Evolutionary conservation across 2,113 vertebrate genomes (phyloP).

Genomic region (Lamprotornis superbus): DNA sequence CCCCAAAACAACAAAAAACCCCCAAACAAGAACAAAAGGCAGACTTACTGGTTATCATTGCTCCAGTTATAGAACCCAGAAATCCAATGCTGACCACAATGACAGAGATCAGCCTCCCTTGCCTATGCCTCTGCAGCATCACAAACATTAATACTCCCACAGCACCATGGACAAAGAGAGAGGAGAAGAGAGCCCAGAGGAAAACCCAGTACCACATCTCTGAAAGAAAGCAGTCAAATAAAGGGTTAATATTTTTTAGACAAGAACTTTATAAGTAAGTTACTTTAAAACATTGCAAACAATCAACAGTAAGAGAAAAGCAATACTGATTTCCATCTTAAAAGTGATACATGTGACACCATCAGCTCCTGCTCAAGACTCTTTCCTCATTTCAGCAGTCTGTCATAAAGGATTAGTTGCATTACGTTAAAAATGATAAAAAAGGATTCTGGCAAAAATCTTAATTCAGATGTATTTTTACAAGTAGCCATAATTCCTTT

Average conservation of each 20-base stretch:
- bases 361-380: background rate
- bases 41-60: slow-evolving; percentile 96
- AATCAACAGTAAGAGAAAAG: background rate
- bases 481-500: background rate
- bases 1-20: background rate
- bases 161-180: slow-evolving; percentile 92
- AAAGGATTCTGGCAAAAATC: background rate
- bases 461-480: background rate
- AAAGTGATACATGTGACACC: background rate
- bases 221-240: slow-evolving; percentile 70
- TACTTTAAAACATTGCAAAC: background rate
- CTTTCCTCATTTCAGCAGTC: background rate
- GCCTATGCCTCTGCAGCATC: slow-evolving; percentile 93
- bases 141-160: slow-evolving; percentile 93
- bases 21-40: background rate
- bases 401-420: background rate
- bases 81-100: slow-evolving; percentile 92
- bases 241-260: slow-evolving; percentile 25
- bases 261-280: background rate
- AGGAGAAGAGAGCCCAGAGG: slow-evolving; percentile 98
- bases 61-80: slow-evolving; percentile 90
- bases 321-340: background rate
- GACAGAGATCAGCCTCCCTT: slow-evolving; percentile 92
- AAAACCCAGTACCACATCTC: slow-evolving; percentile 99
- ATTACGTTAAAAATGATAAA: background rate